Evolutionary conservation across 2,797 vertebrate genomes (phyloP).

Genomic region (Acanthopagrus latus): DNA sequence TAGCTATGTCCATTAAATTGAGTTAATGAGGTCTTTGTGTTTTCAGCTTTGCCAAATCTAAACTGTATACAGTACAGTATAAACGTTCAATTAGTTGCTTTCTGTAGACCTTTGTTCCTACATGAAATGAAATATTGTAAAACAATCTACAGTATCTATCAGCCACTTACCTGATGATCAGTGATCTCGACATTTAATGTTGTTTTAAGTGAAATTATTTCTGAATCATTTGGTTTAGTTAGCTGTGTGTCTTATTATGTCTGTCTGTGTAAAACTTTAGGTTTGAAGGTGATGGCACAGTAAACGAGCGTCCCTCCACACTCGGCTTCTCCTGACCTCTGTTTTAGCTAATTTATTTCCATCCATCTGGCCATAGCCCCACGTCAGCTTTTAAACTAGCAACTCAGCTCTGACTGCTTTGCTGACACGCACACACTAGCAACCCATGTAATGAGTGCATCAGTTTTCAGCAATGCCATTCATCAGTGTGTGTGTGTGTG

Average conservation of each 20-base stretch:
- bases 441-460: constrained; percentile 19
- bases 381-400: constrained; percentile 63
- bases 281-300: constrained; percentile 4
- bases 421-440: constrained; percentile 41
- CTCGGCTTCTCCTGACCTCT: constrained; percentile 45
- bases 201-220: not conserved
- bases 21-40: constrained; percentile 18
- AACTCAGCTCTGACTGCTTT: constrained; percentile 55
- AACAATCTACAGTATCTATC: not conserved
- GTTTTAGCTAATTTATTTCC: constrained; percentile 44
- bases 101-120: not conserved
- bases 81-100: not conserved
- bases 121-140: not conserved
- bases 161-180: not conserved
- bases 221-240: not conserved
- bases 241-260: not conserved
- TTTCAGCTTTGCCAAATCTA: not conserved
- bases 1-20: constrained; percentile 4
- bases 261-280: not conserved
- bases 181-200: not conserved
- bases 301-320: constrained; percentile 1
- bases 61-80: not conserved
- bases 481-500: constrained; percentile 17
- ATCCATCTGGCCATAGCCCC: constrained; percentile 45
- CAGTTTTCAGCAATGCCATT: constrained; percentile 33